Evolutionary conservation across 2,797 vertebrate species (phyloP).

Genomic region (Propithecus deckenii): DNA sequence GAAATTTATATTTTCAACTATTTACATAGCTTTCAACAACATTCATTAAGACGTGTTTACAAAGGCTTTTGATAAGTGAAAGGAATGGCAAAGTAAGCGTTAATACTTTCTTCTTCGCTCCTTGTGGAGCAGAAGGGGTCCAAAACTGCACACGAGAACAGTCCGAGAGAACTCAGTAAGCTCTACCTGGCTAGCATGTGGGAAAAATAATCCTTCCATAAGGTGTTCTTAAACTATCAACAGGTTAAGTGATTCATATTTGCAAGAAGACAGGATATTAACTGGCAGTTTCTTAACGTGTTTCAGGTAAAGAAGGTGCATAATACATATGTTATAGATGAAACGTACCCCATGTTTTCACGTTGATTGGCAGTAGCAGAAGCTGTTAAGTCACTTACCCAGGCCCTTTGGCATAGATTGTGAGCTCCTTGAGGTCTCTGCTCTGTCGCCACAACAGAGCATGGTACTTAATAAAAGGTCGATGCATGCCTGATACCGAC

Average conservation of each 20-base stretch:
- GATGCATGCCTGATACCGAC: background rate
- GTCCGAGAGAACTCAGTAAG: background rate
- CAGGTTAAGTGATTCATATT: background rate
- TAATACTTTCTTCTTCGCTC: background rate
- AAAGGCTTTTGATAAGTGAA: conserved; percentile 44
- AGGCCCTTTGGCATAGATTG: background rate
- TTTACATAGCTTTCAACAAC: conserved; percentile 83
- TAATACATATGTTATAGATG: background rate
- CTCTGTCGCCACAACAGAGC: background rate
- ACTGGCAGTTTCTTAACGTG: background rate
- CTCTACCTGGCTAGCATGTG: background rate
- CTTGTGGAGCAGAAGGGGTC: background rate
- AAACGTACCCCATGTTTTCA: background rate
- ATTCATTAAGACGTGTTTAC: conserved; percentile 75
- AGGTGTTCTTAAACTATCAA: background rate
- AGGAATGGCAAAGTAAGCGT: background rate
- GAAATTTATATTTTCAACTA: conserved; percentile 81
- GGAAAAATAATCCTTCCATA: background rate
- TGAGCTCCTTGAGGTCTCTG: background rate
- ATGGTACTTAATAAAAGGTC: background rate
- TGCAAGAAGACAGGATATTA: background rate
- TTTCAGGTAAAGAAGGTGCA: background rate
- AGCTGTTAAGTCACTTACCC: background rate
- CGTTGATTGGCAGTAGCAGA: background rate
- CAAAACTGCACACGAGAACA: background rate